Evolutionary conservation across 2,797 vertebrate species (phyloP), one percentile per base, ranked within the genome.

Genomic region (Helostoma temminkii): DNA sequence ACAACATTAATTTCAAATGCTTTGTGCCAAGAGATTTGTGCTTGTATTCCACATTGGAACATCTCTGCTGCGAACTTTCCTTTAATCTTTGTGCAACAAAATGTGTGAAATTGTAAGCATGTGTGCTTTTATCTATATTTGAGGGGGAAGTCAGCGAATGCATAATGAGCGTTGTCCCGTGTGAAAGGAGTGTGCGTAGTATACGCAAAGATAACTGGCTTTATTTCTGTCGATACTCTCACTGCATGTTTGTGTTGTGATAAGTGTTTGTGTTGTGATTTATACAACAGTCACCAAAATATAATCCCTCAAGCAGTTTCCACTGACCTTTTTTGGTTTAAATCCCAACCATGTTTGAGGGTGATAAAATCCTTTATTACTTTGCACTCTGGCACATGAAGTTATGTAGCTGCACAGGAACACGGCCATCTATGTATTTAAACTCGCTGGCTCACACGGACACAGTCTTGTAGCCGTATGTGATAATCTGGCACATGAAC

Each of bases 401-500:
- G n/a, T n/a, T n/a, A n/a, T n/a, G n/a, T n/a, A n/a, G n/a, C n/a
- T n/a, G n/a, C n/a, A 10, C 19, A 25, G 50, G 28, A n/a, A n/a
- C n/a, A n/a, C n/a, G n/a, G n/a, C n/a, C n/a, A n/a, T 45, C 68
- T 3, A 49, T 54, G 21, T 12, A 55, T 6, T 37, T 18, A 59
- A 50, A 18, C 26, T 22, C 34, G 21, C 15, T 32, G 5, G 19
- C 45, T 6, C 46, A 53, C 42, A n/a, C 25, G 19, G 18, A 26
- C 30, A 24, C 18, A 12, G 16, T 15, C 48, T 9, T 5, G 50
- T 32, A 61, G 41, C 39, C 37, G 36, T 30, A 5, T 71, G 59
- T 53, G 52, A 69, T 39, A 64, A 70, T 47, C 57, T 66, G 74
- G 66, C 63, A 59, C 26, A 39, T 21, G 1, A 19, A 30, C 21